Evolutionary conservation across 2,113 vertebrate species (phyloP), one percentile per base, ranked within the genome.

Genomic region (Entelurus aequoreus): DNA sequence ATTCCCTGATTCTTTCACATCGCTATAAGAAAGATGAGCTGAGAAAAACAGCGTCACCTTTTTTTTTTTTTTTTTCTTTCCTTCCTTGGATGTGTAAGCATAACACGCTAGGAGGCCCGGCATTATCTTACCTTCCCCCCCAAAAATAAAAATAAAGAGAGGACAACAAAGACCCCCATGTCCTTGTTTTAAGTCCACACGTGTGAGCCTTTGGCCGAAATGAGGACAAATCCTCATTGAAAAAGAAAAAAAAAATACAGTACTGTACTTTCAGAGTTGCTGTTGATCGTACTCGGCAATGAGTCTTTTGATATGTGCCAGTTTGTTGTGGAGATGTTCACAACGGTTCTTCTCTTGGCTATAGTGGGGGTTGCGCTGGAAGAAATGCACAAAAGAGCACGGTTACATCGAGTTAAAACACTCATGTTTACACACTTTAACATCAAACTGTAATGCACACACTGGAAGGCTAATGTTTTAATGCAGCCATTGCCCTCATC

Each of bases 291-390:
- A 99, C 76, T 94, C 93, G 42, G 95, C 94, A 84, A 99, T 99
- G 79, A 95, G 93, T 92, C 92, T 92, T 90, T 99, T 98, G 86
- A 99, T 97, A 78, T 98, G 94, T 59, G 97, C 95, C 90, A 98
- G 94, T 89, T 99, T 99, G 89, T 94, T 94, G 91, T 99, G 96
- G 74, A 98, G 94, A 88, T 98, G 96, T 94, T 99, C 96, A 64
- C 96, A 99, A 86, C 95, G 93, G 75, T 94, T 94, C 90, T 97
- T 99, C 88, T 99, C 96, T 82, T 94, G 93, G 90, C 93, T 93
- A 90, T 99, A 99, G 72, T 95, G 94, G 68, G 95, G 94, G 86
- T 98, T 96, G 54, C 93, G 95, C 97, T 99, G 91, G 0, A 81
- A 86, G 48, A 64, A 64, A 72, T 66, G 68, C 48, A 57, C n/a